Conservation (phyloP, 2,797 vertebrate species). For the Phyllotis vaccarum region DNA sequence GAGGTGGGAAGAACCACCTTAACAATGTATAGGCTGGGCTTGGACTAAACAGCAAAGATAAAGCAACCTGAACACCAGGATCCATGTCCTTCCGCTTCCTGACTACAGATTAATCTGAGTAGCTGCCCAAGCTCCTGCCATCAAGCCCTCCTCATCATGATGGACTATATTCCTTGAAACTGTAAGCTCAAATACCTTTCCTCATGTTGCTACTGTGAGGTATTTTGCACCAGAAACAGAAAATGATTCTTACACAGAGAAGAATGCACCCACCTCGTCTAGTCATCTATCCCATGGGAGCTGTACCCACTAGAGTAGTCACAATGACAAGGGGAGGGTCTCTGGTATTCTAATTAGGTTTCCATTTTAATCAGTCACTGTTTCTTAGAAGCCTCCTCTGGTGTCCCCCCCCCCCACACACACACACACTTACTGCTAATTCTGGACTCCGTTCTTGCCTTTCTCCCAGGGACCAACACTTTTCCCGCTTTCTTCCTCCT, state of each 20-base stretch:
- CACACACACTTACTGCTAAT: background rate
- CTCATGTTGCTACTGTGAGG: background rate
- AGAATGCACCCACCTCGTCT: background rate
- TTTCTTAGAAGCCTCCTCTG: background rate
- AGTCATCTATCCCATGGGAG: background rate
- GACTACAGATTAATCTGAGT: background rate
- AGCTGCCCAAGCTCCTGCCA: background rate
- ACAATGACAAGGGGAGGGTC: background rate
- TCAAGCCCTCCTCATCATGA: background rate
- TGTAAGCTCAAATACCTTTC: background rate
- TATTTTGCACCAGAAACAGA: background rate
- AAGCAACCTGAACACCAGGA: background rate
- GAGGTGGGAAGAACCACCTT: background rate
- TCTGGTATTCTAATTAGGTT: conserved; percentile 10
- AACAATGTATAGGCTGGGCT: background rate
- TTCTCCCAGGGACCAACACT: background rate
- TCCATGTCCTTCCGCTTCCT: background rate
- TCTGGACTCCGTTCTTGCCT: background rate
- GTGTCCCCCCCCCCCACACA: too few relatives aligned
- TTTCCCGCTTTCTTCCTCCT: background rate
- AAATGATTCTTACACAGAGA: background rate
- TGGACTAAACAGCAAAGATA: background rate
- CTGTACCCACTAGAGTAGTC: background rate
- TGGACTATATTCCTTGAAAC: background rate
- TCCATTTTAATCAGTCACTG: conserved; percentile 7